Conservation (phyloP, 2,797 vertebrate genomes). For the Gallinago nigripennis region DNA sequence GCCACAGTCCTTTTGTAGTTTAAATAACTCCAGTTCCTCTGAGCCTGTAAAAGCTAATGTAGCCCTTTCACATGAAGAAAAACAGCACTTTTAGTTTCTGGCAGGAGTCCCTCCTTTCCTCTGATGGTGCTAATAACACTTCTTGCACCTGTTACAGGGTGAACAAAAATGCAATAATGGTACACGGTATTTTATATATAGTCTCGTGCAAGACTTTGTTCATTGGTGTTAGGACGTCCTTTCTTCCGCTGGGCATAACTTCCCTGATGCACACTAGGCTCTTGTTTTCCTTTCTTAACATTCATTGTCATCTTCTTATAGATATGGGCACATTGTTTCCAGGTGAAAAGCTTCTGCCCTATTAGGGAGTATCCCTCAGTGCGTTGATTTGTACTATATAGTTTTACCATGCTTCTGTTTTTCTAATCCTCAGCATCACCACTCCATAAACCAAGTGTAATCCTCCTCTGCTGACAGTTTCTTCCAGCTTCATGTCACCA, state of each 20-base stretch:
- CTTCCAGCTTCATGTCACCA: neutral
- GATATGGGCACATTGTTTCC: neutral
- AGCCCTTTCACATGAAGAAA: neutral
- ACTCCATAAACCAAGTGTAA: neutral
- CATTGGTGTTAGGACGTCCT: neutral
- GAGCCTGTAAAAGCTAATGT: neutral
- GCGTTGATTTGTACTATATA: neutral
- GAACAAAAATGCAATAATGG: neutral
- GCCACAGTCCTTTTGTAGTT: neutral
- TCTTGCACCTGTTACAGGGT: neutral
- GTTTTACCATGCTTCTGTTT: neutral
- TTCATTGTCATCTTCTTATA: neutral
- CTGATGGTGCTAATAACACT: neutral
- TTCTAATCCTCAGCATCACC: neutral
- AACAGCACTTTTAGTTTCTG: neutral
- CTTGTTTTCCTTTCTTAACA: neutral
- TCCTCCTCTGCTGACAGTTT: neutral
- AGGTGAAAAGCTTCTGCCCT: neutral
- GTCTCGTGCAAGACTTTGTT: neutral
- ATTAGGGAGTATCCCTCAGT: neutral
- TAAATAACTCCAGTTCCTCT: neutral
- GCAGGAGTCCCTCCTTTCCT: neutral
- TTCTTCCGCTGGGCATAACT: neutral
- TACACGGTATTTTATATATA: neutral
- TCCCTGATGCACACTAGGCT: neutral